These are phyloP conservation scores for Chaetodon trifasciatus DNA, from an alignment of 2,797 vertebrate genomes.

Conservation along the genomic window DNA sequence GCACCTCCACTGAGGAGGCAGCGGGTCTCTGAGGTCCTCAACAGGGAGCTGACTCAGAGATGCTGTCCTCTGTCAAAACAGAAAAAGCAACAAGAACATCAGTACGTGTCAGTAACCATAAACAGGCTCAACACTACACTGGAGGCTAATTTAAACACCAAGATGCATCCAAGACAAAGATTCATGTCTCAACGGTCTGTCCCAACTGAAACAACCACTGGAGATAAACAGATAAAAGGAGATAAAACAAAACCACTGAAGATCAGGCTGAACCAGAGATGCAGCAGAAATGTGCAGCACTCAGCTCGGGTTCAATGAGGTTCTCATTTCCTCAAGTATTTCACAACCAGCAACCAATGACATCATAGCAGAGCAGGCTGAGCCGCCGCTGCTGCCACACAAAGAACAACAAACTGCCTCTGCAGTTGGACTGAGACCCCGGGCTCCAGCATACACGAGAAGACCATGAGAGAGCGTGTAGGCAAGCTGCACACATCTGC, in stretches of 20 bases:
- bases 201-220: slow-evolving; percentile 8
- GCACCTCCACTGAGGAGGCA: slow-evolving; percentile 95
- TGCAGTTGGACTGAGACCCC: slow-evolving; percentile 19
- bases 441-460: slow-evolving; percentile 32
- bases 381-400: slow-evolving; percentile 30
- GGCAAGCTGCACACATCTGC: slow-evolving; percentile 72
- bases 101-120: slow-evolving; percentile 9
- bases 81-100: slow-evolving; percentile 20
- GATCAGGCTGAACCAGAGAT: background rate
- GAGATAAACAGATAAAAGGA: slow-evolving; percentile 22
- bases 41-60: slow-evolving; percentile 89
- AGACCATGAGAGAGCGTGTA: slow-evolving; percentile 38
- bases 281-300: slow-evolving; percentile 14
- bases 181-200: slow-evolving; percentile 19
- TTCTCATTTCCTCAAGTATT: slow-evolving; percentile 73
- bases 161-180: background rate
- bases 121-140: background rate
- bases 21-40: slow-evolving; percentile 87
- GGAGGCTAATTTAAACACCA: background rate
- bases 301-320: slow-evolving; percentile 47
- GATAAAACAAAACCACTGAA: slow-evolving; percentile 1
- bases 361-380: slow-evolving; percentile 52
- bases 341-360: slow-evolving; percentile 68
- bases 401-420: slow-evolving; percentile 53
- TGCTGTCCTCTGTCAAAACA: slow-evolving; percentile 89